These are phyloP conservation scores for Stegostoma tigrinum DNA, from an alignment of 2,113 vertebrate species.

Conservation along the genomic window DNA sequence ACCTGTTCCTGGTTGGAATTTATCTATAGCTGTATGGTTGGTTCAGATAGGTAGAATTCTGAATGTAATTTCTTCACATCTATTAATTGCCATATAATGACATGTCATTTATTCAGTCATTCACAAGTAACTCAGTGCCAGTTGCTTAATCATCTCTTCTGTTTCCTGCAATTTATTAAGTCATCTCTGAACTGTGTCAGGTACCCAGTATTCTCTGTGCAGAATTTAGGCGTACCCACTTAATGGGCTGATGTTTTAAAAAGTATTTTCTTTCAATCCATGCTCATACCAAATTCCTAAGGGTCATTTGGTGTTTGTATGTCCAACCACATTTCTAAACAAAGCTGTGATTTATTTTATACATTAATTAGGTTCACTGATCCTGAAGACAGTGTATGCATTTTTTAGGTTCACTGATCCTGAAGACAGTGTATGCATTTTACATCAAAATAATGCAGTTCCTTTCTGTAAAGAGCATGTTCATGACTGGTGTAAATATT, in stretches of 20 bases:
- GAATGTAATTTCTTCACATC: background rate
- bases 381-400: background rate
- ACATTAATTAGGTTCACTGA: conserved; percentile 4
- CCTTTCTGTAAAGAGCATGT: conserved; percentile 1
- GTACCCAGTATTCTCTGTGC: background rate
- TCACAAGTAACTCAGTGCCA: background rate
- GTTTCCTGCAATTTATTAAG: background rate
- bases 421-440: background rate
- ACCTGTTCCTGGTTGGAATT: background rate
- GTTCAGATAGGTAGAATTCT: background rate
- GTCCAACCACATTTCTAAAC: background rate
- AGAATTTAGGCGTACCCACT: background rate
- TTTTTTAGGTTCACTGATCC: background rate
- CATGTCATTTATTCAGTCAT: background rate
- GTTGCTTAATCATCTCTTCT: background rate
- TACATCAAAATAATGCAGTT: background rate
- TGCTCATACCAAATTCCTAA: background rate
- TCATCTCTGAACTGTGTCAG: background rate
- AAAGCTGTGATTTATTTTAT: conserved; percentile 10
- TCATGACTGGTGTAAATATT: background rate
- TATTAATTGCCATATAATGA: background rate
- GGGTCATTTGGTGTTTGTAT: background rate
- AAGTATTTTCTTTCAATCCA: background rate
- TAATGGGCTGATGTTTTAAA: background rate
- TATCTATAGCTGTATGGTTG: background rate